phyloP scores from a whole-genome alignment of 2,113 vertebrate genomes.

The Mungos mungo region DNA sequence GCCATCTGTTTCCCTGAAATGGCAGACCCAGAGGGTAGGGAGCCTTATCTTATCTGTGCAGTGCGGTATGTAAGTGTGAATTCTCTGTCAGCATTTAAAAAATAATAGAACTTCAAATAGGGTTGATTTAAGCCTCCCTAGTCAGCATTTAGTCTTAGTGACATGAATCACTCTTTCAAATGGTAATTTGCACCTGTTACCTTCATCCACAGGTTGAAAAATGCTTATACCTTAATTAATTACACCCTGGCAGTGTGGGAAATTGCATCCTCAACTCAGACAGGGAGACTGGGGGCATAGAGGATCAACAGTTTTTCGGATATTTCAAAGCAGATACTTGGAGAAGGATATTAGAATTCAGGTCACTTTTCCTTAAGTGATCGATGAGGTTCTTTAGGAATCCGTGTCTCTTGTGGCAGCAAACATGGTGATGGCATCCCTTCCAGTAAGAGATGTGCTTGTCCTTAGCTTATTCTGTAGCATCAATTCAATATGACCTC shows the following conservation, averaged over 20 bases:
- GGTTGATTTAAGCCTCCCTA: constrained; percentile 69
- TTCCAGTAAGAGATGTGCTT: constrained; percentile 25
- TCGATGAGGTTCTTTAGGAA: constrained; percentile 48
- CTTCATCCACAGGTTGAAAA: constrained; percentile 74
- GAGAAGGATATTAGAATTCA: constrained; percentile 58
- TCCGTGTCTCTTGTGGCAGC: background rate
- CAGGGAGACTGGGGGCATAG: background rate
- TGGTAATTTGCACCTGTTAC: constrained; percentile 81
- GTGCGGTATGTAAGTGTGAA: constrained; percentile 31
- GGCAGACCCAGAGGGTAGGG: constrained; percentile 58
- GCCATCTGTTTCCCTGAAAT: constrained; percentile 58
- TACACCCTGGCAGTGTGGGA: constrained; percentile 25
- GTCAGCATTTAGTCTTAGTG: constrained; percentile 73
- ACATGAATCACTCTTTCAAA: constrained; percentile 76
- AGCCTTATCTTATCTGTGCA: constrained; percentile 59
- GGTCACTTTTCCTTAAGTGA: constrained; percentile 30
- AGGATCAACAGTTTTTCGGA: constrained; percentile 52
- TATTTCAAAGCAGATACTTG: constrained; percentile 39
- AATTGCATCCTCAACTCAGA: constrained; percentile 9
- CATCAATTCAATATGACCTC: constrained; percentile 22
- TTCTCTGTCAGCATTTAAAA: constrained; percentile 77
- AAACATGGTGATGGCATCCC: constrained; percentile 11
- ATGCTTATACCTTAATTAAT: constrained; percentile 68
- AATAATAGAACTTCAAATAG: constrained; percentile 76
- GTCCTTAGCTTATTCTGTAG: background rate